Evolutionary conservation across 2,797 vertebrate species (phyloP).

Genomic region (Halcyon leucocephala): DNA sequence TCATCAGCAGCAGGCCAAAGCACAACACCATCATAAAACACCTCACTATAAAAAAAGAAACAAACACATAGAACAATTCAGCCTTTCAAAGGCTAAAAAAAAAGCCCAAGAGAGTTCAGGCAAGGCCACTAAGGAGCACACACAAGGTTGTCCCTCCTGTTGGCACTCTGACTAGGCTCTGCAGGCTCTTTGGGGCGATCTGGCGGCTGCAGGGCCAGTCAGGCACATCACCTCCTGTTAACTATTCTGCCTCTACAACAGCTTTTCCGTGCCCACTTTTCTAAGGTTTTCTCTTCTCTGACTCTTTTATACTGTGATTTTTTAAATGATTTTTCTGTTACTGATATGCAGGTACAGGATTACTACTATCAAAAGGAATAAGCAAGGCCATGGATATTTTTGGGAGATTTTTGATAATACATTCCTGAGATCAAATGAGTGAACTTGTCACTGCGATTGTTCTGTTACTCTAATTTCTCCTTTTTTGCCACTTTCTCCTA

Average conservation of each 20-base stretch:
- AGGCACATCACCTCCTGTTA: neutral
- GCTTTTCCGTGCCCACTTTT: neutral
- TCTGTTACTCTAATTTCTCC: neutral
- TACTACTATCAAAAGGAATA: neutral
- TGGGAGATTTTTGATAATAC: neutral
- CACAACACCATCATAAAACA: neutral
- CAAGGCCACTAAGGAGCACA: neutral
- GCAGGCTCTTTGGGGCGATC: neutral
- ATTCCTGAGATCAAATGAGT: neutral
- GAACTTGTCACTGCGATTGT: neutral
- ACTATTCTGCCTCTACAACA: neutral
- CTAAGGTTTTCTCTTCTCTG: neutral
- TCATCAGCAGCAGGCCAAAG: neutral
- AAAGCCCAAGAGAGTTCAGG: neutral
- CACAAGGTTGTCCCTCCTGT: neutral
- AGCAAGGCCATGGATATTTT: neutral
- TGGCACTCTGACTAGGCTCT: neutral
- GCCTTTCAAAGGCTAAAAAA: neutral
- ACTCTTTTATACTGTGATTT: neutral
- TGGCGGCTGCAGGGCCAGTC: neutral
- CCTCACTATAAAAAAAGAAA: accelerated
- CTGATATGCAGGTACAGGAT: neutral
- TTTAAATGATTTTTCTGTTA: neutral
- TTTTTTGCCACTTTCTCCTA: neutral
- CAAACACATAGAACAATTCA: neutral